Evolutionary conservation across 2,888 invertebrate species (phyloP).

Genomic region (Agonopterix heracliana): DNA sequence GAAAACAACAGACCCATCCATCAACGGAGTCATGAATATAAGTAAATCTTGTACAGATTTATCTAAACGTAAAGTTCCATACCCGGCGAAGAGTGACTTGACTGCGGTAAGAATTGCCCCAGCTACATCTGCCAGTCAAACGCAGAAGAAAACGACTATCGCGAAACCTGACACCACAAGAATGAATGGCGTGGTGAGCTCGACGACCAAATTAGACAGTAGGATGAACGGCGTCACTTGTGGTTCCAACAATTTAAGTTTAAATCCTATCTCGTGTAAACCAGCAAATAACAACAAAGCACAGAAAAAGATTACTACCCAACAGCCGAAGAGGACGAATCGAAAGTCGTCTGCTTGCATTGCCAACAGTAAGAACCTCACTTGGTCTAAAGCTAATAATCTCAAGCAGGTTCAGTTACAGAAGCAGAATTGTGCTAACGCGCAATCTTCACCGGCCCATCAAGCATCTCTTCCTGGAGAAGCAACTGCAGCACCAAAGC

Average conservation of each 20-base stretch:
- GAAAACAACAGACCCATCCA: constrained; percentile 50
- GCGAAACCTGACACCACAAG: constrained; percentile 42
- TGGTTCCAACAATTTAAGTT: constrained; percentile 63
- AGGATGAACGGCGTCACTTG: constrained; percentile 68
- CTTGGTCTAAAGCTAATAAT: constrained; percentile 69
- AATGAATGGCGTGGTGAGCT: constrained; percentile 57
- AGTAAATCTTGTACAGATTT: constrained; percentile 32
- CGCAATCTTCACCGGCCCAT: constrained; percentile 25
- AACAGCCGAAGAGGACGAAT: constrained; percentile 52
- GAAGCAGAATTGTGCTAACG: constrained; percentile 58
- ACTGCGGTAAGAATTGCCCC: constrained; percentile 43
- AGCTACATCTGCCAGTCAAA: constrained; percentile 34
- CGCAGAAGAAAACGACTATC: constrained; percentile 37
- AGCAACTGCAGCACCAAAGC: constrained; percentile 56
- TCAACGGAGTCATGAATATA: constrained; percentile 38
- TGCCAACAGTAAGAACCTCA: constrained; percentile 65
- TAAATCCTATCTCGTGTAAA: constrained; percentile 47
- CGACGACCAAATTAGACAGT: constrained; percentile 64
- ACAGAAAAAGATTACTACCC: constrained; percentile 34
- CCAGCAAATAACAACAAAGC: constrained; percentile 31
- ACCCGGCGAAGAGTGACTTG: constrained; percentile 41
- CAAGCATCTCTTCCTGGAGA: constrained; percentile 38
- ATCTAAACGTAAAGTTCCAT: constrained; percentile 46
- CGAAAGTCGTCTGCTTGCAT: constrained; percentile 67
- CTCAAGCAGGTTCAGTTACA: constrained; percentile 64